phyloP scores from a whole-genome alignment of 2,797 vertebrate genomes.

The Rhinogobio ventralis region DNA sequence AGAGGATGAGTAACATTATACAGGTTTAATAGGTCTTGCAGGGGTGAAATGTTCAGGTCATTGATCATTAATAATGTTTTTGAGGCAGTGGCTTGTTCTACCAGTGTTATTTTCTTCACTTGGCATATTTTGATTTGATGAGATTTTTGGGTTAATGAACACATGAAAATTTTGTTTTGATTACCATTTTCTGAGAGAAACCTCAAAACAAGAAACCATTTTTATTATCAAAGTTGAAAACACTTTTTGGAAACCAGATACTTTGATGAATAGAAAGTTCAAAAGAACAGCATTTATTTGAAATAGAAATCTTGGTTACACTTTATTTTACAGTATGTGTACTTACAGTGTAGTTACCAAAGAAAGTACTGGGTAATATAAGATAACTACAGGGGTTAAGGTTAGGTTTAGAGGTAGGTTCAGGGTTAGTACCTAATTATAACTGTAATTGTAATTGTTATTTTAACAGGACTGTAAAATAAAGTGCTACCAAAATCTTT shows the following conservation, averaged over 20 bases:
- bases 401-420: no score
- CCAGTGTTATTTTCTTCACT: neutral
- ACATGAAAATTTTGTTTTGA: neutral
- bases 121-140: neutral
- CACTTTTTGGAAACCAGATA: no score
- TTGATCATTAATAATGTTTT: neutral
- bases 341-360: no score
- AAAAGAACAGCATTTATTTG: neutral
- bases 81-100: neutral
- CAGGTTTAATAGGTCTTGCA: neutral
- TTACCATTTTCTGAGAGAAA: no score
- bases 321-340: no score
- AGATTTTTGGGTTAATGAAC: neutral
- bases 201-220: neutral
- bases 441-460: no score
- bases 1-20: slow-evolving; percentile 29
- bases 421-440: no score
- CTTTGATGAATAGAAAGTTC: neutral
- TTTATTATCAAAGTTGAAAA: neutral
- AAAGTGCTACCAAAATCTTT: neutral
- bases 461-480: no score
- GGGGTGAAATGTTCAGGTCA: slow-evolving; percentile 7
- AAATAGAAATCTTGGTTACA: neutral
- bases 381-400: no score
- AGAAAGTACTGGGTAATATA: no score